A percentile compares a stretch with the other conserved stretches of the same genome.
phyloP scores from a whole-genome alignment of 1,140 invertebrate species.

The Trachelipus rathkii region DNA sequence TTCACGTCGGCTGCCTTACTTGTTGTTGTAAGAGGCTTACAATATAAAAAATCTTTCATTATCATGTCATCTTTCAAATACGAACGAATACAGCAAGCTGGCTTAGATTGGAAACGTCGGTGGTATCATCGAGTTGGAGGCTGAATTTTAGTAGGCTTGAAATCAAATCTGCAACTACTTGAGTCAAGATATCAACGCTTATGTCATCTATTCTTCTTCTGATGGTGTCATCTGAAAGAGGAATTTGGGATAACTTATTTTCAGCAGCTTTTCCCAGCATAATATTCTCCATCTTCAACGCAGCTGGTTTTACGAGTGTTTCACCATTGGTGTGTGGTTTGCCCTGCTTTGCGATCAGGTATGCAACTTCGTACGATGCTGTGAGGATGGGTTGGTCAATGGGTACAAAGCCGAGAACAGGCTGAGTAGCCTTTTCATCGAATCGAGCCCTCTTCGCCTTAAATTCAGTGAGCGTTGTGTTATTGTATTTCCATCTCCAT shows the following conservation, averaged over 20 bases:
- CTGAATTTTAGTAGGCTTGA: slow-evolving; percentile 26
- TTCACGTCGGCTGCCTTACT: too few relatives aligned
- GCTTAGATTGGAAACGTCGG: slow-evolving; percentile 21
- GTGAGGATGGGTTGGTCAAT: slow-evolving; percentile 21
- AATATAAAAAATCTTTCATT: too few relatives aligned
- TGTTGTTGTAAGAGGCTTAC: too few relatives aligned
- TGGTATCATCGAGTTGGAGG: slow-evolving; percentile 23
- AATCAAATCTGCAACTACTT: slow-evolving; percentile 33
- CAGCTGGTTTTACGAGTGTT: slow-evolving; percentile 24
- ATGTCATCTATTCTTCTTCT: slow-evolving; percentile 24
- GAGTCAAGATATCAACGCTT: slow-evolving; percentile 27
- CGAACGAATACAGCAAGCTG: too few relatives aligned
- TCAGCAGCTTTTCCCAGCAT: slow-evolving; percentile 30
- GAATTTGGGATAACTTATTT: slow-evolving; percentile 32
- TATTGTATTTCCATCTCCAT: slow-evolving; percentile 23
- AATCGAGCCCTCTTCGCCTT: slow-evolving; percentile 18
- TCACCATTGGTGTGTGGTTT: slow-evolving; percentile 27
- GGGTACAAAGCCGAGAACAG: slow-evolving; percentile 27
- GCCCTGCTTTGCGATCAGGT: slow-evolving; percentile 24
- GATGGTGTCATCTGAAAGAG: slow-evolving; percentile 30
- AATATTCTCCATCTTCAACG: slow-evolving; percentile 29
- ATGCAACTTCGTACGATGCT: slow-evolving; percentile 20
- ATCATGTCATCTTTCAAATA: too few relatives aligned
- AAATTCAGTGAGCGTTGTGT: slow-evolving; percentile 33
- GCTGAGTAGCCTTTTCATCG: slow-evolving; percentile 30